phyloP scores from a whole-genome alignment of 1,140 invertebrate species.

The Gyrodactylus bullatarudis region DNA sequence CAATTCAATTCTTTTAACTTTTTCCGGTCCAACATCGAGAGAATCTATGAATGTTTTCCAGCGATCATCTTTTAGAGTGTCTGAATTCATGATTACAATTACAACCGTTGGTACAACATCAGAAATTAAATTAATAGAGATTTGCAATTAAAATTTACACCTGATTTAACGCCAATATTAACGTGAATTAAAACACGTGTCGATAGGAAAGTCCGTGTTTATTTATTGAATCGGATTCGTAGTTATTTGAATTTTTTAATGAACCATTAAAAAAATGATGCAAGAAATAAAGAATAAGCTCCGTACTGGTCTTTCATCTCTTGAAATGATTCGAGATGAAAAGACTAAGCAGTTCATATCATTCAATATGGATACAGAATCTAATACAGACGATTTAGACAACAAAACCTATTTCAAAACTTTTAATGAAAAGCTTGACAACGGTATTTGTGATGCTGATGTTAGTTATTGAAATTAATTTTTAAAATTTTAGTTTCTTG shows the following conservation, averaged over 20 bases:
- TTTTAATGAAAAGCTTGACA: not conserved
- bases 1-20: not conserved
- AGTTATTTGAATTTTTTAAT: not conserved
- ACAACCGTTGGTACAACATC: not conserved
- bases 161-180: not conserved
- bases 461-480: not conserved
- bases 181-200: not conserved
- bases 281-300: not conserved
- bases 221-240: not conserved
- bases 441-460: not conserved
- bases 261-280: not conserved
- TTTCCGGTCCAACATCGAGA: constrained; percentile 4
- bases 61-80: not conserved
- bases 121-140: not conserved
- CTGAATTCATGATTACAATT: not conserved
- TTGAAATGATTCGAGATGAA: not conserved
- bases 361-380: not conserved
- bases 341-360: not conserved
- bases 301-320: not conserved
- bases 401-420: too few relatives aligned
- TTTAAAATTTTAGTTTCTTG: not conserved
- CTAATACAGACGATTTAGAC: not conserved
- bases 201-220: too few relatives aligned
- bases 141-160: not conserved
- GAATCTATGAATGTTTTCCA: constrained; percentile 1